These are phyloP conservation scores for Hirtodrosophila trivittata DNA, from an alignment of 2,888 invertebrate genomes.

Conservation along the genomic window DNA sequence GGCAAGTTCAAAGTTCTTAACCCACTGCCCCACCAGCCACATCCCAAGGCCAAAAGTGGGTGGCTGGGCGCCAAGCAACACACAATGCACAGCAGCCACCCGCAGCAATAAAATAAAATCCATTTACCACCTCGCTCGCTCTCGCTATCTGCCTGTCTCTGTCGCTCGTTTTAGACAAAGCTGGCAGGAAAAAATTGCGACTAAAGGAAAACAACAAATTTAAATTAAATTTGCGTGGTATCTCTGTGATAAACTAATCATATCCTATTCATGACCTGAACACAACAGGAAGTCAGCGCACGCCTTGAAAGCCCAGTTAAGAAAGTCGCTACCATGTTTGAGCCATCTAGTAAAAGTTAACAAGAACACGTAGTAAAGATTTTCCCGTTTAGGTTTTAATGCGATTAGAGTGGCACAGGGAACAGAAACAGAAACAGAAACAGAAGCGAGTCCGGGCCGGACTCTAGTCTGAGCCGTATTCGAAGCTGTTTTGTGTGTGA, in stretches of 20 bases:
- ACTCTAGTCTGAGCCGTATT: neutral
- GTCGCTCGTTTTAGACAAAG: constrained; percentile 14
- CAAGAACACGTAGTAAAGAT: constrained; percentile 76
- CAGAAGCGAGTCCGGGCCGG: too few relatives aligned
- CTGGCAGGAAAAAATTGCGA: constrained; percentile 19
- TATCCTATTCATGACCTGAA: constrained; percentile 15
- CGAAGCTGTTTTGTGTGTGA: constrained; percentile 26
- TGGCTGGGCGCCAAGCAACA: constrained; percentile 20
- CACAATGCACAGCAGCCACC: constrained; percentile 34
- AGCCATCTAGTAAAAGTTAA: constrained; percentile 60
- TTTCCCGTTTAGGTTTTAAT: constrained; percentile 74
- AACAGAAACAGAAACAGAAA: constrained; percentile 29
- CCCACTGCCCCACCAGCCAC: constrained; percentile 37
- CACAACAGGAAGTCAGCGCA: constrained; percentile 18
- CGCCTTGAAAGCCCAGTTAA: constrained; percentile 14
- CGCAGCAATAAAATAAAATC: constrained; percentile 61
- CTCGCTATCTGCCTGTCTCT: neutral
- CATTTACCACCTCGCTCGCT: constrained; percentile 46
- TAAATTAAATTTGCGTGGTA: constrained; percentile 65
- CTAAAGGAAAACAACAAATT: constrained; percentile 58
- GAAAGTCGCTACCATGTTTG: constrained; percentile 18
- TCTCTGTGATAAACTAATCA: constrained; percentile 23
- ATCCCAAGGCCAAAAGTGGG: constrained; percentile 24
- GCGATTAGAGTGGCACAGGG: constrained; percentile 68
- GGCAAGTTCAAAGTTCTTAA: constrained; percentile 75